Evolutionary conservation across 2,888 invertebrate species (phyloP).

Genomic region (Agrochola macilenta): DNA sequence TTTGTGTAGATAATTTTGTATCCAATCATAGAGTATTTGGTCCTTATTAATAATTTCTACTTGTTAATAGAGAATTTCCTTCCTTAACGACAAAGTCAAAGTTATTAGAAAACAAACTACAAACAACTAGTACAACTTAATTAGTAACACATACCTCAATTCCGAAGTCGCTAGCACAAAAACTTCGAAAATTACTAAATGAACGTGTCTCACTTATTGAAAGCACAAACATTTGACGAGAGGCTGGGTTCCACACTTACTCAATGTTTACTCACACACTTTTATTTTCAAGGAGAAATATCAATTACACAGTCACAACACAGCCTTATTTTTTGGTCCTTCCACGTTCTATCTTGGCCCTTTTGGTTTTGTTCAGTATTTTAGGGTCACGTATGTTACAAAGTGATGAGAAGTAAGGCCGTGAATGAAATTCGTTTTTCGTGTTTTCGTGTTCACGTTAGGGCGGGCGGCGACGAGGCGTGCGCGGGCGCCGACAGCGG

Average conservation of each 20-base stretch:
- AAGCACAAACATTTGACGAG: conserved; percentile 83
- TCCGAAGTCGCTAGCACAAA: conserved; percentile 58
- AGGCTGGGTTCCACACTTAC: conserved; percentile 52
- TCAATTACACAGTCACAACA: conserved; percentile 68
- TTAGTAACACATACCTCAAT: conserved; percentile 71
- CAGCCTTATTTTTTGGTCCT: conserved; percentile 47
- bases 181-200: conserved; percentile 70
- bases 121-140: conserved; percentile 24
- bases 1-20: conserved; percentile 15
- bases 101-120: conserved; percentile 15
- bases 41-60: conserved; percentile 19
- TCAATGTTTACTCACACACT: conserved; percentile 68
- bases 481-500: conserved; percentile 86
- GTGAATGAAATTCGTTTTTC: conserved; percentile 46
- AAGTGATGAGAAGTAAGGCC: background rate
- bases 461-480: conserved; percentile 88
- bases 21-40: conserved; percentile 16
- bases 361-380: background rate
- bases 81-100: background rate
- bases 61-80: background rate
- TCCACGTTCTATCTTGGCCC: conserved; percentile 10
- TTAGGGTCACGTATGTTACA: background rate
- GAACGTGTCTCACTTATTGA: conserved; percentile 79
- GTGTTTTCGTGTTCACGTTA: conserved; percentile 63
- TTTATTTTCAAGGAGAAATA: conserved; percentile 59